Conservation (phyloP, 2,888 invertebrate species). For the Conchocele bisecta region DNA sequence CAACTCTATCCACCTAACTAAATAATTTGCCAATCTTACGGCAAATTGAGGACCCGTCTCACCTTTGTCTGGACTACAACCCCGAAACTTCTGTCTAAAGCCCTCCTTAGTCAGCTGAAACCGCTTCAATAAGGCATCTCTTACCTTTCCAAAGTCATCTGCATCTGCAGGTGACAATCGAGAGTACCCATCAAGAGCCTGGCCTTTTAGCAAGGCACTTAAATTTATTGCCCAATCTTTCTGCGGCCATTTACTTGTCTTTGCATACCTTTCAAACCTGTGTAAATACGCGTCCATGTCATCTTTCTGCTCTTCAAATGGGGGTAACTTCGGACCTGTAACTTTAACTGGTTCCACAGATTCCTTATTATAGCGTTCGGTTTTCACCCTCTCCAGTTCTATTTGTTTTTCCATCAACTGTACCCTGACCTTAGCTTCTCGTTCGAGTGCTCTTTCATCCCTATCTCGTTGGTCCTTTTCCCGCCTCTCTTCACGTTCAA, state of each 20-base stretch:
- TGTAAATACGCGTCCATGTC: background rate
- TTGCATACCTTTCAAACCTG: slow-evolving; percentile 1
- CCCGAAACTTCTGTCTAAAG: background rate
- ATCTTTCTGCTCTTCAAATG: background rate
- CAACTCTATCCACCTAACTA: background rate
- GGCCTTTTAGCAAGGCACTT: background rate
- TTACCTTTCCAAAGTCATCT: background rate
- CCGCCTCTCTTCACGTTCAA: background rate
- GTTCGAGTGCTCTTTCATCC: background rate
- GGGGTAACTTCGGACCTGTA: background rate
- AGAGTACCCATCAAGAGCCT: slow-evolving; percentile 1
- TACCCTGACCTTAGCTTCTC: background rate
- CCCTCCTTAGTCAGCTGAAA: too few species aligned
- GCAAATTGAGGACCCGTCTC: background rate
- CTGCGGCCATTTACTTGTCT: background rate
- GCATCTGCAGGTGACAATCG: background rate
- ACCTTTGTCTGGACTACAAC: background rate
- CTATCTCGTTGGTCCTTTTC: background rate
- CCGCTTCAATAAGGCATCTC: background rate
- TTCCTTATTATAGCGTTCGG: background rate
- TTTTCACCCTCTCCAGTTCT: background rate
- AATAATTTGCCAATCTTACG: background rate
- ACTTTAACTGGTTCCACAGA: background rate
- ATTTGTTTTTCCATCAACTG: slow-evolving; percentile 1
- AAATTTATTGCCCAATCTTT: background rate